These are phyloP conservation scores for Enteromius paludinosus DNA, from an alignment of 2,797 vertebrate genomes.

Conservation along the genomic window DNA sequence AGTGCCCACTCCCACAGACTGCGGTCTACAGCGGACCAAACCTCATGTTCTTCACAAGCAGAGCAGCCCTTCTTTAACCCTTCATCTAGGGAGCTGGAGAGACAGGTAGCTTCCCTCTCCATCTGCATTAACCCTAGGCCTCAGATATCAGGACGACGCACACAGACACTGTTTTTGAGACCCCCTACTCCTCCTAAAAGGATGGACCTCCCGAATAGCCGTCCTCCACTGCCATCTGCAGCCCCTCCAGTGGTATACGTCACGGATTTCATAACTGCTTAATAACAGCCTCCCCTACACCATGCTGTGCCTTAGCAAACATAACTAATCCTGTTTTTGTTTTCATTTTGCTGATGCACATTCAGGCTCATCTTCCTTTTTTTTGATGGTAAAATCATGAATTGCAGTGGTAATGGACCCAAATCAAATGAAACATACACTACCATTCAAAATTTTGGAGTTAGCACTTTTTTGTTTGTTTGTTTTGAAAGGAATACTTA, in stretches of 20 bases:
- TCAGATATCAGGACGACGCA: slow-evolving; percentile 62
- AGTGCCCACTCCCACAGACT: slow-evolving; percentile 21
- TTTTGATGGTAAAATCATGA: background rate
- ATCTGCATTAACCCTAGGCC: slow-evolving; percentile 77
- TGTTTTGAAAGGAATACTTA: background rate
- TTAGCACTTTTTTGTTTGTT: background rate
- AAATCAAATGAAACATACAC: background rate
- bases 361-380: background rate
- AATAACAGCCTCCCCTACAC: slow-evolving; percentile 28
- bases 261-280: slow-evolving; percentile 39
- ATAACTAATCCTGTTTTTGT: slow-evolving; percentile 26
- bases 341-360: slow-evolving; percentile 7
- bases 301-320: slow-evolving; percentile 15
- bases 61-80: slow-evolving; percentile 68
- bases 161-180: slow-evolving; percentile 49
- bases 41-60: slow-evolving; percentile 68
- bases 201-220: slow-evolving; percentile 45
- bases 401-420: slow-evolving; percentile 2
- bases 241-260: slow-evolving; percentile 56
- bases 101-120: slow-evolving; percentile 82
- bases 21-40: slow-evolving; percentile 30
- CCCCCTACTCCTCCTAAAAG: slow-evolving; percentile 51
- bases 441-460: background rate
- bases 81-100: slow-evolving; percentile 63
- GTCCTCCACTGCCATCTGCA: slow-evolving; percentile 54